A percentile compares a stretch with the other conserved stretches of the same genome.
These are phyloP conservation scores for Vanacampus margaritifer DNA, from an alignment of 2,113 vertebrate genomes.

Conservation along the genomic window DNA sequence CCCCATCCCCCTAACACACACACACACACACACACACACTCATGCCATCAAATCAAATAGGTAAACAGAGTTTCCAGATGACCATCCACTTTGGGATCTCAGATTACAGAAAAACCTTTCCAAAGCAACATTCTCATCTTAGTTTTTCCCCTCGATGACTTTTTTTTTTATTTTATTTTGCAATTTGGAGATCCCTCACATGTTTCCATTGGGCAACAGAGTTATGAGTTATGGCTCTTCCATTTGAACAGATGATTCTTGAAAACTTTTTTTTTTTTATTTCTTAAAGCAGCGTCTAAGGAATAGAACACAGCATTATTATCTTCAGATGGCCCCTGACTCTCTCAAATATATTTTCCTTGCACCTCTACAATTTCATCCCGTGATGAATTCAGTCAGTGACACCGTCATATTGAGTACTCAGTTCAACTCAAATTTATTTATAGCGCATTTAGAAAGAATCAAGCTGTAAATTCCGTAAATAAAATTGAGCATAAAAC, in stretches of 20 bases:
- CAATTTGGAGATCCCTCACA: slow-evolving; percentile 28
- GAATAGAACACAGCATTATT: background rate
- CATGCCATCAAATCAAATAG: slow-evolving; percentile 7
- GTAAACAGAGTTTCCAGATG: slow-evolving; percentile 66
- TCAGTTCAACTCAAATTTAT: background rate
- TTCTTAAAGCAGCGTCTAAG: background rate
- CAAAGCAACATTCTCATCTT: slow-evolving; percentile 57
- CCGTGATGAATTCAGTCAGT: background rate
- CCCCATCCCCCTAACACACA: too few relatives aligned
- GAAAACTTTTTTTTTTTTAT: background rate
- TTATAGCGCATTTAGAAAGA: background rate
- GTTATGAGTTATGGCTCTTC: slow-evolving; percentile 18
- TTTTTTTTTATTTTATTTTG: background rate
- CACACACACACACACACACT: too few relatives aligned
- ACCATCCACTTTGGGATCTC: slow-evolving; percentile 44
- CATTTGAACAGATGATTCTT: slow-evolving; percentile 13
- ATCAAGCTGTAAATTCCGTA: background rate
- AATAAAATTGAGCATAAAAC: background rate
- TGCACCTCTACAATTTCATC: background rate
- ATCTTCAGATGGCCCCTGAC: slow-evolving; percentile 1
- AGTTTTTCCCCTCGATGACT: slow-evolving; percentile 39
- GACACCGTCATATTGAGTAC: background rate
- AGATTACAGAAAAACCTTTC: slow-evolving; percentile 61
- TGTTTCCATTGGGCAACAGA: slow-evolving; percentile 36
- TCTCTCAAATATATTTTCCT: background rate